Evolutionary conservation across 2,888 invertebrate genomes (phyloP).

Genomic region (Beris chalybata): DNA sequence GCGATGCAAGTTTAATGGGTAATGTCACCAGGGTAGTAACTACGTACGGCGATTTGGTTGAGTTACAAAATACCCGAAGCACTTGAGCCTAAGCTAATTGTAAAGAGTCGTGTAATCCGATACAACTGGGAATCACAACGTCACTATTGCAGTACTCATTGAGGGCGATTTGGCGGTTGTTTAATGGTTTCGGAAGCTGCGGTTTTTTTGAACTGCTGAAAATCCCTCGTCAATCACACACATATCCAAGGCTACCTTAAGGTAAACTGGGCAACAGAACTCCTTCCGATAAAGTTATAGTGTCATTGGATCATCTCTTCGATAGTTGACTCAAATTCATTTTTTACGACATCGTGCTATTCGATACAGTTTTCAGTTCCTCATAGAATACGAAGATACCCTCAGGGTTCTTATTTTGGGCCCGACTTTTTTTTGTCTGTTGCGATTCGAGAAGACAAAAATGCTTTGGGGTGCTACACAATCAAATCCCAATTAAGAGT

Average conservation of each 20-base stretch:
- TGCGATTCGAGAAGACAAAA: not conserved
- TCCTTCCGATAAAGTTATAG: not conserved
- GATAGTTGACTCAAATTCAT: slow-evolving; percentile 13
- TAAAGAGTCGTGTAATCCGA: slow-evolving; percentile 19
- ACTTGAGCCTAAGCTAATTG: slow-evolving; percentile 17
- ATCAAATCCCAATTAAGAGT: slow-evolving; percentile 30
- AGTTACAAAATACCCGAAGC: slow-evolving; percentile 15
- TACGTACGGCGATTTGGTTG: no score
- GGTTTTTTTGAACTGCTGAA: slow-evolving; percentile 41
- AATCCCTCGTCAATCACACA: not conserved
- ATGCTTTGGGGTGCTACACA: slow-evolving; percentile 18
- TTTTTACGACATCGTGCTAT: slow-evolving; percentile 18
- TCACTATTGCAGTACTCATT: slow-evolving; percentile 14
- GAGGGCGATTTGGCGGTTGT: slow-evolving; percentile 20
- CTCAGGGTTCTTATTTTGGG: not conserved
- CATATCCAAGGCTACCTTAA: not conserved
- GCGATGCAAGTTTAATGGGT: no score
- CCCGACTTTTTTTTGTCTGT: not conserved
- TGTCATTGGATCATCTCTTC: slow-evolving; percentile 16
- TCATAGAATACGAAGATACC: not conserved
- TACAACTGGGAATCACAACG: slow-evolving; percentile 27
- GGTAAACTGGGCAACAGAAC: slow-evolving; percentile 5
- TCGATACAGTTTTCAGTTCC: slow-evolving; percentile 22
- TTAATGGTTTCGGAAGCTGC: slow-evolving; percentile 55
- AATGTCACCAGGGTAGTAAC: no score